phyloP scores from a whole-genome alignment of 2,797 vertebrate species.

The Naso thynnoides region DNA sequence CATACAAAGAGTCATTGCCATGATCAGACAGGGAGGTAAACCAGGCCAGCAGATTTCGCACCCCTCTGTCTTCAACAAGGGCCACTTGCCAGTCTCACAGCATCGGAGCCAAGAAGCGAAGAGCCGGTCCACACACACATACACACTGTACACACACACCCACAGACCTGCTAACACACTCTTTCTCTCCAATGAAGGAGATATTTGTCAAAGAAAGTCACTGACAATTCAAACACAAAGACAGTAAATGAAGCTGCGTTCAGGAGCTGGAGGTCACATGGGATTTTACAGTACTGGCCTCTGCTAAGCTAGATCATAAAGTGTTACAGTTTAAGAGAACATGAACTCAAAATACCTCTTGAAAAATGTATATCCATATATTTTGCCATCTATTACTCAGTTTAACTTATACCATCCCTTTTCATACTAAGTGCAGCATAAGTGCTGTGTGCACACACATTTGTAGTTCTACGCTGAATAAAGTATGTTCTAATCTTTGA shows the following conservation, averaged over 20 bases:
- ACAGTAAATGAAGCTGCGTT: conserved; percentile 35
- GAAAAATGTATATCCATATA: background rate
- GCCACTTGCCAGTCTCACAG: conserved; percentile 26
- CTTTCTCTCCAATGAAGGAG: conserved; percentile 31
- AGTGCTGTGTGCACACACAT: conserved; percentile 14
- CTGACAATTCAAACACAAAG: conserved; percentile 45
- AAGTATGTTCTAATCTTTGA: conserved; percentile 34
- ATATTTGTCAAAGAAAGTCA: conserved; percentile 51
- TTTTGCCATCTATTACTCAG: conserved; percentile 2
- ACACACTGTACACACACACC: background rate
- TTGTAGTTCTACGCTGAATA: conserved; percentile 17
- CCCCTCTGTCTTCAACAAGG: conserved; percentile 21
- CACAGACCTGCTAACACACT: background rate
- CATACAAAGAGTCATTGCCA: background rate
- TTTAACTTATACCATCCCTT: conserved; percentile 12
- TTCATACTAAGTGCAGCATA: conserved; percentile 21
- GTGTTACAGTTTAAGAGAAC: conserved; percentile 8
- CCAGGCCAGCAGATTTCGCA: conserved; percentile 34
- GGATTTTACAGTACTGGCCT: conserved; percentile 51
- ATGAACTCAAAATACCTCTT: background rate
- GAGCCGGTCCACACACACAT: conserved; percentile 26
- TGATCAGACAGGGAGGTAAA: conserved; percentile 7
- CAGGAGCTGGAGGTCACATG: conserved; percentile 41
- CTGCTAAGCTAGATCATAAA: conserved; percentile 3
- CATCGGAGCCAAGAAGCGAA: conserved; percentile 28